Evolutionary conservation across 2,888 invertebrate genomes (phyloP), one percentile per base, ranked within the genome.

Genomic region (Archips xylosteana): DNA sequence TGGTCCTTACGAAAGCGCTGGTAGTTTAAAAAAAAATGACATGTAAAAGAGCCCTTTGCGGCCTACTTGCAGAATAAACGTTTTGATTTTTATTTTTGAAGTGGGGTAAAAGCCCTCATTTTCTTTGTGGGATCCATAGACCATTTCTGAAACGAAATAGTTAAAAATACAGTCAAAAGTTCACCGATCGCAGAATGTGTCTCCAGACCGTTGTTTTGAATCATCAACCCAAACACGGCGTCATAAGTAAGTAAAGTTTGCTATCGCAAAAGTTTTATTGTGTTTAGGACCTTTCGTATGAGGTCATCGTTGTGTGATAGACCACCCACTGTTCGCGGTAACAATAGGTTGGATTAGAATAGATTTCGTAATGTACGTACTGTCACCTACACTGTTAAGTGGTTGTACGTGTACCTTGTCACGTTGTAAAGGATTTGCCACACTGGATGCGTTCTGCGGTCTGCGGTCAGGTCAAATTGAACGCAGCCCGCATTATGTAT

Each of bases 291-390:
- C 39, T 57, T 39, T 60, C 36, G n/a, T 36, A 10, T 60, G 36
- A n/a, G 15, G 42, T 62, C 65, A 15, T 10, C 32, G 51, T 13
- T 36, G 4, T 34, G 51, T 36, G 36, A 51, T 65, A 39, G 65
- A 65, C 65, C 65, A 65, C 65, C 65, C 65, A 65, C 51, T 51
- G 34, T 51, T n/a, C 10, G 51, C 49, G 10, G 57, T 32, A 15
- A 65, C 64, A 65, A 64, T 47, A 64, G 64, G 49, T 63, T 23
- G 23, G 9, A 47, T 32, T 63, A 15, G 54, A 54, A 60, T 32
- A 49, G 49, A 34, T 64, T 64, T 49, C 32, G 12, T n/a, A 54
- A 54, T 54, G 23, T 57, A 10, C 32, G 23, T 57, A 10, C 32
- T 51, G 54, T 54, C 54, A 54, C 54, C 54, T 2, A 54, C 54